A percentile compares a stretch with the other conserved stretches of the same genome.
phyloP scores from a whole-genome alignment of 2,888 invertebrate genomes.

The Cecidostiba fungosa region DNA sequence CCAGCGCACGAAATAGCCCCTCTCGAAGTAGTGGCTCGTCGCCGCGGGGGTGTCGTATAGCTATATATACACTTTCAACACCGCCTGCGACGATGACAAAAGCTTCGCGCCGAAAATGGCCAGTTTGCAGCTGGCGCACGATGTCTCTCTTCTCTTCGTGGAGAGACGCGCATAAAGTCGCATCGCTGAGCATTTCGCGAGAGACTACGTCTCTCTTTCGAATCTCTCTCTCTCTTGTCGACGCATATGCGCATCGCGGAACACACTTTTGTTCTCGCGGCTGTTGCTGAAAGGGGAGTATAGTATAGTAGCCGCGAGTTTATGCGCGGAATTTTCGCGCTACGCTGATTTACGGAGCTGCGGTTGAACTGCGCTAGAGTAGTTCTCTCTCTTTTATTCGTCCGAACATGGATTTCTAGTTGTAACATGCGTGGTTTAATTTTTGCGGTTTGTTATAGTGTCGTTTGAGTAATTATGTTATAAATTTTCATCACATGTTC shows the following conservation, averaged over 20 bases:
- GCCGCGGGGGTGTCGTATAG: background rate
- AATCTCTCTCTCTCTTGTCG: background rate
- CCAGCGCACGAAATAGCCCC: background rate
- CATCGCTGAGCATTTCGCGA: slow-evolving; percentile 4
- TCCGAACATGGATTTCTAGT: background rate
- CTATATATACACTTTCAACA: background rate
- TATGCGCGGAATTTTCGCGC: slow-evolving; percentile 27
- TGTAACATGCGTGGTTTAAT: background rate
- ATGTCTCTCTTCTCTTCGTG: background rate
- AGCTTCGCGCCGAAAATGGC: slow-evolving; percentile 23
- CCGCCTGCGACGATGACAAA: background rate
- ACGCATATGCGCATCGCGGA: background rate
- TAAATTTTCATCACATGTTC: no score
- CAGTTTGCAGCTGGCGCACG: slow-evolving; percentile 18
- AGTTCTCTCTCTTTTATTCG: background rate
- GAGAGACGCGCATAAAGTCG: background rate
- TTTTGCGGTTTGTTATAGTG: no score
- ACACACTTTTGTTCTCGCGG: background rate
- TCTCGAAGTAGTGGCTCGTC: background rate
- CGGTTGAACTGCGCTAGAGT: slow-evolving; percentile 3
- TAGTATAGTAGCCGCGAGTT: background rate
- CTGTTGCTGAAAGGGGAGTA: background rate
- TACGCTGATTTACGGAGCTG: slow-evolving; percentile 39
- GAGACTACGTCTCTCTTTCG: background rate
- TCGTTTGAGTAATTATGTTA: no score